These are phyloP conservation scores for Phocides pigmalion DNA, from an alignment of 1,140 invertebrate genomes.

Conservation along the genomic window DNA sequence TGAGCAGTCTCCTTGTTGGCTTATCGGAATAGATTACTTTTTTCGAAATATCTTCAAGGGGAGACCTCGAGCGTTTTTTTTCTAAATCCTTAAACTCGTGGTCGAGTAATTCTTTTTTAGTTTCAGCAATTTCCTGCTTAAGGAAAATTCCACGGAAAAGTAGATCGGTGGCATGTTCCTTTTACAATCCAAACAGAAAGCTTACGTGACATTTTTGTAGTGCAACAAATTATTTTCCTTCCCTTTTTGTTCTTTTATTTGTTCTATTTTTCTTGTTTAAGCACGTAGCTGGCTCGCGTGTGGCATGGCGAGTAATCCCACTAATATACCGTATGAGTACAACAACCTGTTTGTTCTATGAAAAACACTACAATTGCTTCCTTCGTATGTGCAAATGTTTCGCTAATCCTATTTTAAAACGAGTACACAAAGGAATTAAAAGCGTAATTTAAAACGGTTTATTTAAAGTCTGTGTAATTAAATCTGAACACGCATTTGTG, in stretches of 20 bases:
- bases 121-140: constrained; percentile 46
- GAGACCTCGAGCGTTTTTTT: constrained; percentile 56
- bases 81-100: constrained; percentile 53
- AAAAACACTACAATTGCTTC: constrained; percentile 1
- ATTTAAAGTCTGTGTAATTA: not conserved
- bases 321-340: constrained; percentile 42
- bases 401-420: constrained; percentile 10
- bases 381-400: constrained; percentile 23
- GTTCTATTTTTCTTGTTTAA: constrained; percentile 49
- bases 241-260: constrained; percentile 46
- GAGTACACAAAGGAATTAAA: constrained; percentile 16
- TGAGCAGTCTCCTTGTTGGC: constrained; percentile 78
- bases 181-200: constrained; percentile 44
- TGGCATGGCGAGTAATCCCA: constrained; percentile 52
- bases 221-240: constrained; percentile 57
- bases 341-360: constrained; percentile 33
- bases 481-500: constrained; percentile 1
- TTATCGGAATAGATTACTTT: constrained; percentile 82
- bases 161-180: constrained; percentile 42
- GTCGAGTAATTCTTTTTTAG: constrained; percentile 52
- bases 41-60: constrained; percentile 74
- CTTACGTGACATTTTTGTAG: constrained; percentile 62
- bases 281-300: constrained; percentile 63
- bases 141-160: constrained; percentile 39
- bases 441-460: constrained; percentile 3